A percentile compares a stretch with the other conserved stretches of the same genome.
Conservation (phyloP, 2,797 vertebrate genomes). For the Furcifer pardalis region DNA sequence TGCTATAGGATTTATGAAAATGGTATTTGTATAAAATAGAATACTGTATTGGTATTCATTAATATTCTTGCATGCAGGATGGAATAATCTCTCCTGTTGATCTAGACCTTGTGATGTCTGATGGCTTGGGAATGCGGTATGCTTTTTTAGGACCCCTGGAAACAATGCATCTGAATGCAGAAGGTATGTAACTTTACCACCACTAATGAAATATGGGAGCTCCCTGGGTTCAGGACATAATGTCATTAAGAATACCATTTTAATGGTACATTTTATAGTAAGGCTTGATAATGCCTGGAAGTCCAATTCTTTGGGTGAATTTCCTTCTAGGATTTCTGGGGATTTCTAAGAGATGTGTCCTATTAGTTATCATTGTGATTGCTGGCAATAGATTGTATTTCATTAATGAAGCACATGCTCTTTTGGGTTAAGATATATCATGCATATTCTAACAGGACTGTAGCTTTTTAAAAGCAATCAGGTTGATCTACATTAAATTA, state of each 20-base stretch:
- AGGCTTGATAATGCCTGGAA: background rate
- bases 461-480: background rate
- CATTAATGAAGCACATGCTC: background rate
- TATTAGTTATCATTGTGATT: background rate
- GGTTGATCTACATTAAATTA: no score
- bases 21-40: conserved; percentile 15
- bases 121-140: conserved; percentile 95
- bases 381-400: background rate
- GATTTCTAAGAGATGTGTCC: background rate
- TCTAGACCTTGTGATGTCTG: conserved; percentile 96
- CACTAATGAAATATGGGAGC: background rate
- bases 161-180: conserved; percentile 97
- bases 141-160: conserved; percentile 97
- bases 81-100: conserved; percentile 90
- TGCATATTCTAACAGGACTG: background rate
- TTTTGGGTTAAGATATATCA: background rate
- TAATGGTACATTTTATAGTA: background rate
- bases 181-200: conserved; percentile 78
- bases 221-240: conserved; percentile 19
- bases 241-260: background rate
- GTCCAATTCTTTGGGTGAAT: background rate
- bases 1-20: no score
- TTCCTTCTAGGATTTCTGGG: background rate
- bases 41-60: conserved; percentile 37
- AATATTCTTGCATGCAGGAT: conserved; percentile 77